A percentile compares a stretch with the other conserved stretches of the same genome.
Evolutionary conservation across 2,888 invertebrate genomes (phyloP).

Genomic region (Anorthoa munda): DNA sequence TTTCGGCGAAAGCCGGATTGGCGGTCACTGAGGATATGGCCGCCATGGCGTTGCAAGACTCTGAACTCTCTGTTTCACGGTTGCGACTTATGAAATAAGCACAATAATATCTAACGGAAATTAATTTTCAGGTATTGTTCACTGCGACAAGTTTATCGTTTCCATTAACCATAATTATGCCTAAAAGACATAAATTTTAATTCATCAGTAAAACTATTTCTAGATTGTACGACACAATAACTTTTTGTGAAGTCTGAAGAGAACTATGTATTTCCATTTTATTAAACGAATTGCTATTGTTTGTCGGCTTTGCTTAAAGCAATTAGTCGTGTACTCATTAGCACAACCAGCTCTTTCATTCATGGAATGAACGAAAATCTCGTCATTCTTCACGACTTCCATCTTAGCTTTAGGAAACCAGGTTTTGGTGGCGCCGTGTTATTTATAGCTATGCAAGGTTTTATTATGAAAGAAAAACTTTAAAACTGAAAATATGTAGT

Average conservation of each 20-base stretch:
- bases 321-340: constrained; percentile 57
- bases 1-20: too few relatives aligned
- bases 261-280: constrained; percentile 24
- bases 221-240: constrained; percentile 3
- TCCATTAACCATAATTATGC: not conserved
- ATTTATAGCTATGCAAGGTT: constrained; percentile 6
- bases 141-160: constrained; percentile 7
- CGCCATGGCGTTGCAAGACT: not conserved
- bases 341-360: constrained; percentile 51
- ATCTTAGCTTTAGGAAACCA: constrained; percentile 22
- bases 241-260: constrained; percentile 17
- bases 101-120: not conserved
- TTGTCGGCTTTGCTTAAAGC: constrained; percentile 40
- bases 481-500: not conserved
- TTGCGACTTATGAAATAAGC: too few relatives aligned
- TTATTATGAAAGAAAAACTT: not conserved
- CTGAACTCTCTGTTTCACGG: not conserved
- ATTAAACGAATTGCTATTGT: constrained; percentile 45
- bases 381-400: constrained; percentile 25
- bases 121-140: not conserved
- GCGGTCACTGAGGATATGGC: too few relatives aligned
- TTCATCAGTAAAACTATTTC: constrained; percentile 8
- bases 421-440: constrained; percentile 19
- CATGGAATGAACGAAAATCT: constrained; percentile 48
- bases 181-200: not conserved